These are phyloP conservation scores for Macrobrachium rosenbergii DNA, from an alignment of 1,140 invertebrate species.

Conservation along the genomic window DNA sequence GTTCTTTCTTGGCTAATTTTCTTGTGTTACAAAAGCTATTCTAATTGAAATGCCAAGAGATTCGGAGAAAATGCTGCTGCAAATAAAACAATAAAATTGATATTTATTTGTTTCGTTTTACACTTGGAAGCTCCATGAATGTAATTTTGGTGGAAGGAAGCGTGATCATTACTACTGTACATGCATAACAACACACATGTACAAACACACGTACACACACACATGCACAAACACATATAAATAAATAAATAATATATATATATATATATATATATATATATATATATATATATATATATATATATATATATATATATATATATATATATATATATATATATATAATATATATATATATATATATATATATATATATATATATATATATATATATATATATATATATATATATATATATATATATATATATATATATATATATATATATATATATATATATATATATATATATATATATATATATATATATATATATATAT, in stretches of 20 bases:
- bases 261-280: constrained; percentile 26
- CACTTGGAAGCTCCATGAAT: too few species aligned
- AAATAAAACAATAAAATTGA: too few species aligned
- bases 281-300: constrained; percentile 20
- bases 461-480: background rate
- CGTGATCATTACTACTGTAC: too few species aligned
- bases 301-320: constrained; percentile 11
- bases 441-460: constrained; percentile 11
- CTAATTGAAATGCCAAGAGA: too few species aligned
- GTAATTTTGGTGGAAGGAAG: too few species aligned
- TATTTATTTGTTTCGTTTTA: too few species aligned
- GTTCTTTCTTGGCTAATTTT: too few species aligned
- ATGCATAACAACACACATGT: too few species aligned
- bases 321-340: background rate
- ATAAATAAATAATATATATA: constrained; percentile 19
- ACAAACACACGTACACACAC: too few species aligned
- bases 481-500: background rate
- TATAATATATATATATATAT: background rate
- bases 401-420: constrained; percentile 26
- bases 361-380: background rate
- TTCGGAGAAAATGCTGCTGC: too few species aligned
- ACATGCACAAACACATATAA: background rate
- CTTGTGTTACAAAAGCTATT: too few species aligned
- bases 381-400: constrained; percentile 27
- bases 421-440: constrained; percentile 20